Conservation (phyloP, 1,140 invertebrate species). For the Euglossa dilemma region DNA sequence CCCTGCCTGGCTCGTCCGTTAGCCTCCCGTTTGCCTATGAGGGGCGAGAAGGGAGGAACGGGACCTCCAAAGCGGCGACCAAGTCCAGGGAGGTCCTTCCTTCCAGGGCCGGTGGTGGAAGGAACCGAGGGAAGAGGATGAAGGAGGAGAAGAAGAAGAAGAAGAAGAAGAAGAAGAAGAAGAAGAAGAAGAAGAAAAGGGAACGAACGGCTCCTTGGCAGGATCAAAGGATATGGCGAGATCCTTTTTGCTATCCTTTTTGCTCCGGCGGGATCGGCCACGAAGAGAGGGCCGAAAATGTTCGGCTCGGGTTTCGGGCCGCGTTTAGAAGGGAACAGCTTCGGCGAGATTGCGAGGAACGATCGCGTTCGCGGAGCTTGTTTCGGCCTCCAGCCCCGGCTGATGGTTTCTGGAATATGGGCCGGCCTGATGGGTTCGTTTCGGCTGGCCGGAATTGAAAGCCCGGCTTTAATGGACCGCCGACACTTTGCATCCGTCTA, state of each 20-base stretch:
- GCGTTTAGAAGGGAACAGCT: slow-evolving; percentile 43
- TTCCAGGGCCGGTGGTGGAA: slow-evolving; percentile 55
- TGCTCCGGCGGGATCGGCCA: slow-evolving; percentile 60
- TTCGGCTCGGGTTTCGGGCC: slow-evolving; percentile 66
- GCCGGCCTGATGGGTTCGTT: slow-evolving; percentile 39
- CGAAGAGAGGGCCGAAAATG: slow-evolving; percentile 57
- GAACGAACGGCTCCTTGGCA: slow-evolving; percentile 69
- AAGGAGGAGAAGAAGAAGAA: slow-evolving; percentile 18
- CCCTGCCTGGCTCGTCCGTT: slow-evolving; percentile 3
- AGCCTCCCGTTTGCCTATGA: slow-evolving; percentile 47
- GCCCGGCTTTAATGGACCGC: slow-evolving; percentile 33
- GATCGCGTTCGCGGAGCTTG: slow-evolving; percentile 49
- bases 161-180: slow-evolving; percentile 19
- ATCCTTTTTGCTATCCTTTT: slow-evolving; percentile 71
- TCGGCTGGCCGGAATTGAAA: slow-evolving; percentile 35
- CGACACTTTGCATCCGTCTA: slow-evolving; percentile 27
- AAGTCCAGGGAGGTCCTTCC: slow-evolving; percentile 78
- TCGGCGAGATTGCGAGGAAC: slow-evolving; percentile 46
- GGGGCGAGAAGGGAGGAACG: slow-evolving; percentile 56
- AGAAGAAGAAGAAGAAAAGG: slow-evolving; percentile 44
- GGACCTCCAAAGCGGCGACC: slow-evolving; percentile 72
- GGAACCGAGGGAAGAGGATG: slow-evolving; percentile 48
- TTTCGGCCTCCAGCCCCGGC: slow-evolving; percentile 20
- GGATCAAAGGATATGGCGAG: slow-evolving; percentile 74
- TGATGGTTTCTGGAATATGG: slow-evolving; percentile 55